Percentiles rank a stretch among this genome's conserved stretches.
Evolutionary conservation across 1,140 invertebrate genomes (phyloP).

Genomic region (Ceratitis capitata): DNA sequence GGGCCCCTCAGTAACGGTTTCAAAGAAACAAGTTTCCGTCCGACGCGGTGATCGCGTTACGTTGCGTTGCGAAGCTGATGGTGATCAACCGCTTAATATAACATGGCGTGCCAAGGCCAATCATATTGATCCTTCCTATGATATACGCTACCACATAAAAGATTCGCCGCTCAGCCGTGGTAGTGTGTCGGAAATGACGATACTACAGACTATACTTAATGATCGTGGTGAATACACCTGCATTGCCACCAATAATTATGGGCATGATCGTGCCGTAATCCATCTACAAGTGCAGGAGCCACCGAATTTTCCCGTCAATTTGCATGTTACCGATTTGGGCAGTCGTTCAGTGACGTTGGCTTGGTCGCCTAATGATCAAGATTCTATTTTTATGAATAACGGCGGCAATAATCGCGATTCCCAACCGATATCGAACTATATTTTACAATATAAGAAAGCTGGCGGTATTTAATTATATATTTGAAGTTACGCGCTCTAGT

Average conservation of each 20-base stretch:
- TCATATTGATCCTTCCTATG: conserved; percentile 67
- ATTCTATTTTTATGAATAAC: conserved; percentile 47
- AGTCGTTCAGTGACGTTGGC: conserved; percentile 71
- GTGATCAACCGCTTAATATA: conserved; percentile 85
- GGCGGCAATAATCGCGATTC: conserved; percentile 63
- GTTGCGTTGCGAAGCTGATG: conserved; percentile 82
- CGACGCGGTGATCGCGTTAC: conserved; percentile 73
- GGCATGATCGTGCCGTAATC: conserved; percentile 73
- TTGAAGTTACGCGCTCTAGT: background rate
- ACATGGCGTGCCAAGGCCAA: conserved; percentile 71
- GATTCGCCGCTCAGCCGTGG: conserved; percentile 67
- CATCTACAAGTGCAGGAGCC: conserved; percentile 75
- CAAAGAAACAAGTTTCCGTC: conserved; percentile 70
- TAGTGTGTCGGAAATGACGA: conserved; percentile 71
- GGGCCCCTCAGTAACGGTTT: conserved; percentile 55
- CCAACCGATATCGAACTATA: conserved; percentile 70
- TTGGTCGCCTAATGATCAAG: conserved; percentile 67
- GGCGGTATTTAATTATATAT: conserved; percentile 62
- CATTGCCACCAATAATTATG: conserved; percentile 75
- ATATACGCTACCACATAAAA: conserved; percentile 68
- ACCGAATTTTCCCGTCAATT: conserved; percentile 72
- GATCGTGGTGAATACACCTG: conserved; percentile 79
- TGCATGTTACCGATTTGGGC: conserved; percentile 69
- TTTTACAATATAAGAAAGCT: conserved; percentile 72
- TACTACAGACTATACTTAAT: conserved; percentile 70